Evolutionary conservation across 2,888 invertebrate species (phyloP), one percentile per base, ranked within the genome.

Genomic region (Himalopsyche japonica): DNA sequence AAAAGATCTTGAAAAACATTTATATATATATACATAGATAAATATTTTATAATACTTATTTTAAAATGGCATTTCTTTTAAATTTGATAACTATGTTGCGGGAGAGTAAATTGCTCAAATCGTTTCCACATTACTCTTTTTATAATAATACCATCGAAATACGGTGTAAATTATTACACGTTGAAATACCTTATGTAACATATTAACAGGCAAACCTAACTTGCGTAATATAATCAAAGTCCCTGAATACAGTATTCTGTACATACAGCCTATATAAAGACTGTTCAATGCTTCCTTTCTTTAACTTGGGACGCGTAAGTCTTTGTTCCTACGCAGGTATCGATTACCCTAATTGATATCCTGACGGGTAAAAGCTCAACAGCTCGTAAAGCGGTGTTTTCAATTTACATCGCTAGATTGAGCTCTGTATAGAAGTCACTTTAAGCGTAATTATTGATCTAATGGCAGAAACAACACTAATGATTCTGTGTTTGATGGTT

Each of bases 281-380:
- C 70, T 70, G 12, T 70, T 70, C 15, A 8, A 10, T 27, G 70
- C 70, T 27, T 70, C 70, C 70, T 27, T 70, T 70, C 70, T 70
- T 70, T 70, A 15, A 27, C 70, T 4, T 27, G 27, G 70, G 70
- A 24, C 70, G 70, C 70, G 10, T 27, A 27, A 70, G 70, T 70
- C 70, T 70, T 70, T 70, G 70, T 70, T 70, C 70, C 30, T 70
- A 70, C 27, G 70, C 70, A 70, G 70, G 70, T 70, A 70, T 70
- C 70, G 70, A 70, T 70, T 70, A 70, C 70, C 70, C 70, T 70
- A 70, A 70, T 70, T 70, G 70, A 70, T 70, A 70, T 70, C 70
- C 70, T 70, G 70, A 70, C 70, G 30, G 70, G 70, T 30, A 70
- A 70, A 70, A 70, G 70, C 70, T 30, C 15, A 70, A 27, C 70